Percentiles rank a stretch among this genome's conserved stretches.
phyloP scores from a whole-genome alignment of 2,113 vertebrate genomes.

The Rhipidura dahli region DNA sequence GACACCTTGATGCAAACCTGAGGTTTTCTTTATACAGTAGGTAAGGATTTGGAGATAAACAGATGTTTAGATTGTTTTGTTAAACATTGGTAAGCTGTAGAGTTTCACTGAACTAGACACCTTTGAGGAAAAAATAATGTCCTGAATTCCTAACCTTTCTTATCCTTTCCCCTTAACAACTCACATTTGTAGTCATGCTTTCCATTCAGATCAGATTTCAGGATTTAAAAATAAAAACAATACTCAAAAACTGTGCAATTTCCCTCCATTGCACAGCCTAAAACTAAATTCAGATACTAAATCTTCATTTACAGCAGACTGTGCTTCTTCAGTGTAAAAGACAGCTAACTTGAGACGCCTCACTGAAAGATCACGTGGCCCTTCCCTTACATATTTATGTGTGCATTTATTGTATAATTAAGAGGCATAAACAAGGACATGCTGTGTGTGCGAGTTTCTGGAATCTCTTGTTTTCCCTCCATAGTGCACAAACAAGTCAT shows the following conservation, averaged over 20 bases:
- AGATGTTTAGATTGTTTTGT: neutral
- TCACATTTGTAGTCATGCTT: neutral
- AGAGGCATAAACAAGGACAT: conserved; percentile 33
- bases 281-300: neutral
- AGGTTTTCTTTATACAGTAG: neutral
- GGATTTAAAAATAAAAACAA: neutral
- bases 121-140: neutral
- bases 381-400: conserved; percentile 13
- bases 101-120: neutral
- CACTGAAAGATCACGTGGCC: neutral
- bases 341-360: neutral
- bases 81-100: neutral
- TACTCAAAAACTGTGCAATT: neutral
- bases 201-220: neutral
- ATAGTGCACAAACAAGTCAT: conserved; percentile 66
- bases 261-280: neutral
- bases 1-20: neutral
- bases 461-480: conserved; percentile 53
- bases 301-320: neutral
- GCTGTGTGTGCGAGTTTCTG: conserved; percentile 34
- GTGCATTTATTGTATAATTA: conserved; percentile 1
- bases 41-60: neutral
- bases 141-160: neutral
- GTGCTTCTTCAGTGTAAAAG: neutral
- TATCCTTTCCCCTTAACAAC: neutral